Conservation (phyloP, 2,797 vertebrate genomes). For the Brotula barbata region DNA sequence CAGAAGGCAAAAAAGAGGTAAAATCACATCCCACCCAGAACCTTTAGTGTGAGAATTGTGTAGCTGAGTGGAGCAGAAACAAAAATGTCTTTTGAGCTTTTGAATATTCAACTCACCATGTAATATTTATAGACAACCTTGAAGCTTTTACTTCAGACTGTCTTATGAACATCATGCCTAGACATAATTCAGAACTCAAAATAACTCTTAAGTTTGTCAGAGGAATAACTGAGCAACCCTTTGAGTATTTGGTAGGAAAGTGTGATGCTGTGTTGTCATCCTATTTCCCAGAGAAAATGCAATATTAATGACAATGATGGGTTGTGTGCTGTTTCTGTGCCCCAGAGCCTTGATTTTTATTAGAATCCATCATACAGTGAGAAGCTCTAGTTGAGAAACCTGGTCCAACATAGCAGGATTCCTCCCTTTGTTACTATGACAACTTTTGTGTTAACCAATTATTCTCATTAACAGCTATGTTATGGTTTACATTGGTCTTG, state of each 20-base stretch:
- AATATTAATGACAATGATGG: not conserved
- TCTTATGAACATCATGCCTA: constrained; percentile 7
- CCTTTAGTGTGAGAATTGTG: not conserved
- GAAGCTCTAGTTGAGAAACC: not conserved
- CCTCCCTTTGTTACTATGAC: constrained; percentile 3
- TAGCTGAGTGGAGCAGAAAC: not conserved
- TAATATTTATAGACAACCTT: constrained; percentile 62
- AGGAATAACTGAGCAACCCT: constrained; percentile 13
- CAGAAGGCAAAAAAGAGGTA: not conserved
- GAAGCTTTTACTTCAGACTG: constrained; percentile 40
- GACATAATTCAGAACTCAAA: constrained; percentile 28
- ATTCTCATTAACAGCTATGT: not conserved
- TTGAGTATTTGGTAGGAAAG: constrained; percentile 1
- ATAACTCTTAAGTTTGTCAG: constrained; percentile 23
- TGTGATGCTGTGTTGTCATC: not conserved
- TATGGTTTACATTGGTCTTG: not conserved
- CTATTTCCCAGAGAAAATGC: constrained; percentile 1
- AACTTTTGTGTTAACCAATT: constrained; percentile 2
- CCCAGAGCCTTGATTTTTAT: not conserved
- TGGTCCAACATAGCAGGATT: not conserved
- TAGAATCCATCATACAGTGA: not conserved
- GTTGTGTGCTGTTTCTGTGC: not conserved
- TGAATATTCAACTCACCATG: constrained; percentile 45
- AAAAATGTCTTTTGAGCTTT: constrained; percentile 24
- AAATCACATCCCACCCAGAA: not conserved